phyloP scores from a whole-genome alignment of 1,140 invertebrate genomes.

The Tyrophagus putrescentiae region DNA sequence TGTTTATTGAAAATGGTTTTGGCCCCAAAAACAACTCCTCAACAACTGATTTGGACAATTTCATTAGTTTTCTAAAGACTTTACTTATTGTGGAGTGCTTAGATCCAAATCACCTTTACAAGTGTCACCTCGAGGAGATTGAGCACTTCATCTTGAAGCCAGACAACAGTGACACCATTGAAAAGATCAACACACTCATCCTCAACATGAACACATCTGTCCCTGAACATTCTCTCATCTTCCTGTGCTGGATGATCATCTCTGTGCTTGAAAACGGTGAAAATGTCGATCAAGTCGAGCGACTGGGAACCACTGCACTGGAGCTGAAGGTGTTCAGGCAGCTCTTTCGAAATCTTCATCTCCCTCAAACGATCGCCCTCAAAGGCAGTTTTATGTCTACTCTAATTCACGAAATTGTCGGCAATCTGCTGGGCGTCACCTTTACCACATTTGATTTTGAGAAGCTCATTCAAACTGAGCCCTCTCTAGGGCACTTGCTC shows the following conservation, averaged over 20 bases:
- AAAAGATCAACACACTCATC: background rate
- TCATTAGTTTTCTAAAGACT: slow-evolving; percentile 28
- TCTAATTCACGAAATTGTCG: slow-evolving; percentile 15
- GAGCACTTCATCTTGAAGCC: slow-evolving; percentile 23
- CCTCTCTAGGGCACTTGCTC: background rate
- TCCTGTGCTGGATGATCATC: slow-evolving; percentile 33
- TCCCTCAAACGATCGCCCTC: background rate
- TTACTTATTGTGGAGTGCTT: slow-evolving; percentile 31
- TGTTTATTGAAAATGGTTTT: slow-evolving; percentile 24
- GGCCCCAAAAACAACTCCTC: background rate
- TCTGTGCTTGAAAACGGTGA: background rate
- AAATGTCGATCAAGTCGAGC: slow-evolving; percentile 2
- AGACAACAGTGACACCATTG: slow-evolving; percentile 2
- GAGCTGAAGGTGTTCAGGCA: slow-evolving; percentile 33
- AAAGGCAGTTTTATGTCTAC: slow-evolving; percentile 5
- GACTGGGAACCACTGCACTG: slow-evolving; percentile 32
- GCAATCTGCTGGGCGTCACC: background rate
- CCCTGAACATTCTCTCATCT: slow-evolving; percentile 30
- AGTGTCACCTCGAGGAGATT: slow-evolving; percentile 21
- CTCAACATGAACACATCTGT: background rate
- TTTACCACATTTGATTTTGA: slow-evolving; percentile 19
- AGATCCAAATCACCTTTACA: slow-evolving; percentile 29
- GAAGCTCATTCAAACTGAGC: slow-evolving; percentile 4
- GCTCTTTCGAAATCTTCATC: background rate
- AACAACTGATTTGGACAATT: background rate